Evolutionary conservation across 2,113 vertebrate species (phyloP).

Genomic region (Brachypodius melanocephalos): DNA sequence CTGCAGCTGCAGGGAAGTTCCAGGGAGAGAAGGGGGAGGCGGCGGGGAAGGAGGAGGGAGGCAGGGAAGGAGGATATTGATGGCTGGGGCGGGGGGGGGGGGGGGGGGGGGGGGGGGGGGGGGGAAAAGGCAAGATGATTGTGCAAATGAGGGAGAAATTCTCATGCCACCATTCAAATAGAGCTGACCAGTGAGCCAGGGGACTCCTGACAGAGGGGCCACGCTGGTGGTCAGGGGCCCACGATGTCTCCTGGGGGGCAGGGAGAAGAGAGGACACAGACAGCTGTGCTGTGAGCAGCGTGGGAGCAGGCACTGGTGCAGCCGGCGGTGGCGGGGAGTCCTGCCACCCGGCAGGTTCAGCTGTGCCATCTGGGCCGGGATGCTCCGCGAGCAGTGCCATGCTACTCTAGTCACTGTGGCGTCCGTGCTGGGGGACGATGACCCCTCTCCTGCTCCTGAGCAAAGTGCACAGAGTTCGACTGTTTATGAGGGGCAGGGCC

Average conservation of each 20-base stretch:
- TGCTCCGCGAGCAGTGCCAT: background rate
- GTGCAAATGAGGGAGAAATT: slow-evolving; percentile 1
- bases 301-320: background rate
- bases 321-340: background rate
- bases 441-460: background rate
- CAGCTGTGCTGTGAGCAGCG: background rate
- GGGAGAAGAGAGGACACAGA: background rate
- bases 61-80: slow-evolving; percentile 63
- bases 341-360: slow-evolving; percentile 23
- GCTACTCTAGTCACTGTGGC: slow-evolving; percentile 11
- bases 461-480: accelerated
- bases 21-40: slow-evolving; percentile 73
- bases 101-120: background rate
- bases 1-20: slow-evolving; percentile 83
- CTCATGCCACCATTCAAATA: slow-evolving; percentile 10
- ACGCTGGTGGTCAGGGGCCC: background rate
- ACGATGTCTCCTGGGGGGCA: background rate
- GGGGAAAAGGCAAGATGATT: background rate
- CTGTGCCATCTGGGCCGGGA: slow-evolving; percentile 22
- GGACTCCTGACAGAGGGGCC: background rate
- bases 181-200: background rate
- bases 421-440: accelerated
- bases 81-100: background rate
- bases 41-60: slow-evolving; percentile 62
- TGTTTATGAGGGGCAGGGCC: background rate